A percentile compares a stretch with the other conserved stretches of the same genome.
Conservation (phyloP, 2,888 invertebrate genomes). For the Anagyrus pseudococci region DNA sequence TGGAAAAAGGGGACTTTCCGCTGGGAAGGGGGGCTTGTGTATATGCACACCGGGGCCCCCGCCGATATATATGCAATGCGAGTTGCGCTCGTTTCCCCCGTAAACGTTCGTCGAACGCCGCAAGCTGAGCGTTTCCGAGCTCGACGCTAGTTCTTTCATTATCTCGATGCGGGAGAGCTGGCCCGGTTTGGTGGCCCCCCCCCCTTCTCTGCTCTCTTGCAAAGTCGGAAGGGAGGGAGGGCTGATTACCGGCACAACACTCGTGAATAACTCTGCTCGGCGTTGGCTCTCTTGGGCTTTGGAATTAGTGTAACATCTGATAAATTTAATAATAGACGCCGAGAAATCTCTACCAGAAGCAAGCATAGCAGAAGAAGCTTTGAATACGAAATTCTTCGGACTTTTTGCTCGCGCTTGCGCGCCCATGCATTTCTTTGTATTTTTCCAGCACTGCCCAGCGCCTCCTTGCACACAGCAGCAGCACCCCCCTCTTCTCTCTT, state of each 20-base stretch:
- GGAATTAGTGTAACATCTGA: conserved; percentile 31
- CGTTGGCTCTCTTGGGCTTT: neutral
- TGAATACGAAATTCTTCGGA: conserved; percentile 30
- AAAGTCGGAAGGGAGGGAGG: no score
- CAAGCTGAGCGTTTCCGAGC: no score
- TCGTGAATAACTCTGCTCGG: no score
- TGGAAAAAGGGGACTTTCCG: conserved; percentile 25
- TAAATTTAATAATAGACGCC: conserved; percentile 27
- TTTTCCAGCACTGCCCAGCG: neutral
- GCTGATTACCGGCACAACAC: conserved; percentile 9
- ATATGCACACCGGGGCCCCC: no score
- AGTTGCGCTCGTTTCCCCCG: conserved; percentile 8
- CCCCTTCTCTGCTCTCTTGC: neutral
- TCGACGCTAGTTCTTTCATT: conserved; percentile 17
- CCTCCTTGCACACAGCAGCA: neutral
- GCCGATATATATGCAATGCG: conserved; percentile 10
- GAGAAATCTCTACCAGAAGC: conserved; percentile 19
- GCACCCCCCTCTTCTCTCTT: neutral
- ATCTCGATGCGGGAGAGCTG: no score
- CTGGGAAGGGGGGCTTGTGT: neutral
- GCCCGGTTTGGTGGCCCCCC: no score
- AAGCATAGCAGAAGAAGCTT: conserved; percentile 11
- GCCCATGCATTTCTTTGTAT: conserved; percentile 2
- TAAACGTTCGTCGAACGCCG: conserved; percentile 15
- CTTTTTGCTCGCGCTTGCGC: conserved; percentile 18